These are phyloP conservation scores for Troglohyphantes excavatus DNA, from an alignment of 2,888 invertebrate species.

Conservation along the genomic window DNA sequence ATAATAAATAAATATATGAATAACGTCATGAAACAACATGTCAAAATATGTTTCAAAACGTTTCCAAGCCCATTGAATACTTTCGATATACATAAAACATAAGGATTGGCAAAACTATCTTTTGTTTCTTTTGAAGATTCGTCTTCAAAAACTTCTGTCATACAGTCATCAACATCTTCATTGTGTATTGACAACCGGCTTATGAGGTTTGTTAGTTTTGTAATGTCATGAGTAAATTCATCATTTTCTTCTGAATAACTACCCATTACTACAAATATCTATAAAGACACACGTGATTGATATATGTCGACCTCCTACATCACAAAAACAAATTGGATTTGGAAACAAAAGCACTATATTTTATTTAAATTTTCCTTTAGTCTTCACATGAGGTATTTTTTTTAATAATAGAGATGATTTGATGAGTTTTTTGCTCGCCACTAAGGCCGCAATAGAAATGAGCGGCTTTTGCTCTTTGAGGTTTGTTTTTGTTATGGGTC, in stretches of 20 bases:
- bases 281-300: not conserved
- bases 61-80: conserved; percentile 9
- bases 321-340: too few species aligned
- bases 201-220: not conserved
- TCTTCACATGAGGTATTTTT: too few species aligned
- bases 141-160: conserved; percentile 31
- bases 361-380: too few species aligned
- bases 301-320: too few species aligned
- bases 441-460: too few species aligned
- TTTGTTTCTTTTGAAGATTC: not conserved
- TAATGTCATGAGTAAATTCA: conserved; percentile 17
- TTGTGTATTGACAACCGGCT: conserved; percentile 16
- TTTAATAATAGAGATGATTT: too few species aligned
- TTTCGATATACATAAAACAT: not conserved
- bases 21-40: conserved; percentile 28
- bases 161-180: conserved; percentile 28
- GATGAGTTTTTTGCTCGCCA: too few species aligned
- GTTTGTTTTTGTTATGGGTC: too few species aligned
- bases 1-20: conserved; percentile 75
- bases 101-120: not conserved
- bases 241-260: conserved; percentile 15
- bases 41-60: conserved; percentile 47
- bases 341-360: too few species aligned
- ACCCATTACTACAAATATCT: conserved; percentile 15
- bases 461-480: too few species aligned